Percentiles rank a stretch among this genome's conserved stretches.
These are phyloP conservation scores for Conistra vaccinii DNA, from an alignment of 2,888 invertebrate species.

Conservation along the genomic window DNA sequence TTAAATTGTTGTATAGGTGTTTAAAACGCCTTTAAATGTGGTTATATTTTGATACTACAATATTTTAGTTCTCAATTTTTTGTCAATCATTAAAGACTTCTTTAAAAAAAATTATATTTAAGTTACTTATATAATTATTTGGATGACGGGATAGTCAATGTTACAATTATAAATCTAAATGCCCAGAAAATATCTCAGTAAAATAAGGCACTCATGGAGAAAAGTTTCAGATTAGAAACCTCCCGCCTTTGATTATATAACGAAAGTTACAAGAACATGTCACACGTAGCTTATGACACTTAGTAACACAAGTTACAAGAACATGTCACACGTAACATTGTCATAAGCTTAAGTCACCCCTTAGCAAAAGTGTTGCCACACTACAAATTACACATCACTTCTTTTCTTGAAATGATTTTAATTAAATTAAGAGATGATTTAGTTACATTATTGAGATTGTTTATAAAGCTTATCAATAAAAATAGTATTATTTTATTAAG, in stretches of 20 bases:
- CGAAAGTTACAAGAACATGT: constrained; percentile 9
- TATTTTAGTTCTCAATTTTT: constrained; percentile 15
- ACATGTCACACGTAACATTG: neutral
- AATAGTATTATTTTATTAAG: constrained; percentile 65
- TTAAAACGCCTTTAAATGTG: constrained; percentile 29
- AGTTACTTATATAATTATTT: neutral
- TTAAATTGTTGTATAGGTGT: constrained; percentile 31
- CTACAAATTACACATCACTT: constrained; percentile 12
- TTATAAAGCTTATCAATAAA: constrained; percentile 63
- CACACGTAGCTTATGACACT: neutral
- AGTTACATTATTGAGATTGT: constrained; percentile 54
- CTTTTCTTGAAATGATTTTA: constrained; percentile 23
- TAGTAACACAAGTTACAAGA: neutral
- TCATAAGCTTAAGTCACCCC: neutral
- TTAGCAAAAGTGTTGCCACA: constrained; percentile 46
- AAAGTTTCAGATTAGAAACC: neutral
- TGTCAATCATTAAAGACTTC: neutral
- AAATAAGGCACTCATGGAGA: neutral
- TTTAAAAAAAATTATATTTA: neutral
- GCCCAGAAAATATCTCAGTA: neutral
- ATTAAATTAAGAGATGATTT: constrained; percentile 45
- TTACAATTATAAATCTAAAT: neutral
- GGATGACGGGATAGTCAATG: neutral
- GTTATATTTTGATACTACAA: too few species aligned
- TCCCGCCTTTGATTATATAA: neutral